phyloP scores from a whole-genome alignment of 2,797 vertebrate species.

The Mallotus villosus region DNA sequence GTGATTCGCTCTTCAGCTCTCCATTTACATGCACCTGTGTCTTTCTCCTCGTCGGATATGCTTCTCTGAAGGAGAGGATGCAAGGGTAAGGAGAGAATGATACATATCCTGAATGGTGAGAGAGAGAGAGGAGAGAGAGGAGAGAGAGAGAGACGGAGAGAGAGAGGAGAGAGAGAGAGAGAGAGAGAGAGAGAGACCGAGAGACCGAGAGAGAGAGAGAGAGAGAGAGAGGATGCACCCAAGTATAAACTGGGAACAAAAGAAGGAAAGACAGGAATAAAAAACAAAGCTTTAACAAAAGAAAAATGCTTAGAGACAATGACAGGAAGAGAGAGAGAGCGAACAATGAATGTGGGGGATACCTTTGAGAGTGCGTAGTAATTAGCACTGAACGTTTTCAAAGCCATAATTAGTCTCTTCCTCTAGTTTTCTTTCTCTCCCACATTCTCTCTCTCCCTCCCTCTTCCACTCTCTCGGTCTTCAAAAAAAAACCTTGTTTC shows the following conservation, averaged over 20 bases:
- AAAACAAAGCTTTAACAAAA: too few species aligned
- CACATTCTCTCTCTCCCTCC: neutral
- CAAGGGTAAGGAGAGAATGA: neutral
- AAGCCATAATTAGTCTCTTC: conserved; percentile 49
- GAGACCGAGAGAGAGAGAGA: neutral
- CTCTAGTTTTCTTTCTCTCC: conserved; percentile 15
- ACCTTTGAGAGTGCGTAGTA: conserved; percentile 33
- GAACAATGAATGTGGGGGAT: conserved; percentile 17
- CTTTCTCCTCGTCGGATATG: too few species aligned
- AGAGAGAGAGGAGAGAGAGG: neutral
- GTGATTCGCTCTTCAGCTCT: too few species aligned
- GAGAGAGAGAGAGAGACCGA: neutral
- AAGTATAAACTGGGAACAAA: too few species aligned
- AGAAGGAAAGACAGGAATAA: too few species aligned
- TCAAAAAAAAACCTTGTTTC: conserved; percentile 36
- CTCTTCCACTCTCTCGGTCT: neutral
- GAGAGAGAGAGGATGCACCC: neutral
- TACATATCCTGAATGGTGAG: too few species aligned
- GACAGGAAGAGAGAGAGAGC: neutral
- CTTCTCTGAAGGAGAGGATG: neutral
- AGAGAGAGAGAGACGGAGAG: neutral
- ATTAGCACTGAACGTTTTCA: conserved; percentile 48
- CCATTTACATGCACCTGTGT: too few species aligned
- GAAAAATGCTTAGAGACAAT: neutral
- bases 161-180: neutral